These are phyloP conservation scores for Aethes cnicana DNA, from an alignment of 2,888 invertebrate species.

Conservation along the genomic window DNA sequence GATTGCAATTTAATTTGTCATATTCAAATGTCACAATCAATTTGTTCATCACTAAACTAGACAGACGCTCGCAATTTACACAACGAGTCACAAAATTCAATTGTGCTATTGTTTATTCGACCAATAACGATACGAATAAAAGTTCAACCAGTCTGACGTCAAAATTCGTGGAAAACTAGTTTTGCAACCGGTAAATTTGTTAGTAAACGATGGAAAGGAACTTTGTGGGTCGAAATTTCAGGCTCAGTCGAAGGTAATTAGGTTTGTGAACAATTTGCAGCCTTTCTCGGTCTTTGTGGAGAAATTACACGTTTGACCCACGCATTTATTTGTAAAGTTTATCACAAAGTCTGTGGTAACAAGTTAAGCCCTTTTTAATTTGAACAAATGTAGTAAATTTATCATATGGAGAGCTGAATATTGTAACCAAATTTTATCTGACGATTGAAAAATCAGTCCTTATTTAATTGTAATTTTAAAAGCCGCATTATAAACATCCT, in stretches of 20 bases:
- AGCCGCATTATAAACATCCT: too few species aligned
- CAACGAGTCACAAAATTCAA: constrained; percentile 34
- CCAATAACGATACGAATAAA: constrained; percentile 22
- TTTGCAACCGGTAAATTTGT: constrained; percentile 47
- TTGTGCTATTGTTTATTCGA: constrained; percentile 36
- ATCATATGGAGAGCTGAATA: too few species aligned
- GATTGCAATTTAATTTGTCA: constrained; percentile 2
- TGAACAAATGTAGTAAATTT: too few species aligned
- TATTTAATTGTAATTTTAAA: too few species aligned
- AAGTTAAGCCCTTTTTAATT: background rate
- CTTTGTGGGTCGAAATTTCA: constrained; percentile 44
- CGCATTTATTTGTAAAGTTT: constrained; percentile 34
- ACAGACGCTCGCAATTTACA: background rate
- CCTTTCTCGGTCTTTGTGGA: constrained; percentile 41
- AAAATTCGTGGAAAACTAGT: constrained; percentile 49
- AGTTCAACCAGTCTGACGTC: constrained; percentile 32
- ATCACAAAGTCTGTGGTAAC: background rate
- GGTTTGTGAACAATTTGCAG: constrained; percentile 61
- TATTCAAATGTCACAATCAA: constrained; percentile 13
- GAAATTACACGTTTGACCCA: constrained; percentile 37
- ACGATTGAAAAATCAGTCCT: too few species aligned
- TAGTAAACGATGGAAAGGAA: constrained; percentile 49
- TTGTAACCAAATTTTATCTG: too few species aligned
- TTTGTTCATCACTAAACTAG: background rate
- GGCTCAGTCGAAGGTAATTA: constrained; percentile 56